Base-by-base conservation (phyloP, 2,113 vertebrate genomes). In the Daboia siamensis region DNA sequence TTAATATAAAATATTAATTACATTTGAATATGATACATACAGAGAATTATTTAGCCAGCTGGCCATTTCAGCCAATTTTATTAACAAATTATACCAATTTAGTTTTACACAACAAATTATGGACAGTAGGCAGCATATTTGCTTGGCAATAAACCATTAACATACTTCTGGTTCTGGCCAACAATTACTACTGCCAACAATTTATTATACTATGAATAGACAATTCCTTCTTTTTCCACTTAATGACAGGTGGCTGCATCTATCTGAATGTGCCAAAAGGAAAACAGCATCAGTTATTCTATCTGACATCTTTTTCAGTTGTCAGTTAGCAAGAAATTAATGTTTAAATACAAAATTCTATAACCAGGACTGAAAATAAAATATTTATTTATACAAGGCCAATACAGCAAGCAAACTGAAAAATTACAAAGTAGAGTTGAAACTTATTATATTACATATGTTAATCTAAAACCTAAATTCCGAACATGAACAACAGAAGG, bases 161-260 rank as follows among this genome's bases (percentile, higher is more conserved):
- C 54, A 88, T 24, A 33, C 39, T 44, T 93, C 57, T 92, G 86
- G 56, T 86, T 56, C 92, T 92, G 86, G 64, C 87, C 80, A 93
- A 93, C 87, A 52, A 92, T 23, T 69, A 87, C 86, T 93, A 87
- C 90, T 93, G 88, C 52, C 92, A 91, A 92, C 64, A 85, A 89
- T 88, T 93, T 86, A 48, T 33, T 94, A 56, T 13, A n/a, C 85
- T 94, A 95, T 94, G 94, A 97, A 95, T 2, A 94, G 86, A 95
- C 96, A 95, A 90, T 94, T 94, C 93, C 86, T 93, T 89, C 94
- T 6, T 94, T 92, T 96, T 95, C 94, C 24, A 92, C 33, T 90
- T 86, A 94, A 93, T n/a, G 91, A 96, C 97, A 97, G 96, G 96
- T 98, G 97, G 59, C 86, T 85, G 33, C 33, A 21, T 80, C 33